These are phyloP conservation scores for Phaedon cochleariae DNA, from an alignment of 2,888 invertebrate genomes.

Conservation along the genomic window DNA sequence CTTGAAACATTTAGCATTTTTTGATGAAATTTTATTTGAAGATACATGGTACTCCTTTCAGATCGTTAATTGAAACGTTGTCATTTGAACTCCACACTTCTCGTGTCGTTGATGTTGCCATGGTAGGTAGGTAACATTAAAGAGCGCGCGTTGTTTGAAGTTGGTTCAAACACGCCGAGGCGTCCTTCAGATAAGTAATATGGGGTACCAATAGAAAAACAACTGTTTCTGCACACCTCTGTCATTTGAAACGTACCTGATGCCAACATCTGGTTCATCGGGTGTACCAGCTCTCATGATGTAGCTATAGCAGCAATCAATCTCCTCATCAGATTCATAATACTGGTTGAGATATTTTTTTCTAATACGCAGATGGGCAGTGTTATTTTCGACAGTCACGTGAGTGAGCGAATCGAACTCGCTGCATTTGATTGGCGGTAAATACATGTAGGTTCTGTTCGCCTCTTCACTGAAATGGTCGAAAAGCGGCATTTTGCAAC, in stretches of 20 bases:
- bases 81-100: no score
- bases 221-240: no score
- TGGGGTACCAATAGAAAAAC: no score
- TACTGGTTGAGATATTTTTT: constrained; percentile 34
- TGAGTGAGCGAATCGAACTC: constrained; percentile 41
- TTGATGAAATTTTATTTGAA: no score
- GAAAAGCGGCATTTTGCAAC: constrained; percentile 48
- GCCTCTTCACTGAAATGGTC: constrained; percentile 42
- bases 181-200: not conserved
- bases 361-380: constrained; percentile 43
- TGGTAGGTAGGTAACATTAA: no score
- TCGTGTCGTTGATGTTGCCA: no score
- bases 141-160: no score
- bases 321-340: constrained; percentile 31
- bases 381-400: constrained; percentile 39
- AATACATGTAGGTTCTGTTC: constrained; percentile 26
- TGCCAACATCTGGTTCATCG: constrained; percentile 42
- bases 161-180: not conserved
- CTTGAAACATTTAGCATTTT: no score
- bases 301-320: constrained; percentile 50
- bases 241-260: constrained; percentile 33
- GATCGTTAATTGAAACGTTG: no score
- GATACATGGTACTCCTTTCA: no score
- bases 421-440: constrained; percentile 43
- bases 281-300: constrained; percentile 42